Evolutionary conservation across 2,888 invertebrate species (phyloP).

Genomic region (Andricus curvator): DNA sequence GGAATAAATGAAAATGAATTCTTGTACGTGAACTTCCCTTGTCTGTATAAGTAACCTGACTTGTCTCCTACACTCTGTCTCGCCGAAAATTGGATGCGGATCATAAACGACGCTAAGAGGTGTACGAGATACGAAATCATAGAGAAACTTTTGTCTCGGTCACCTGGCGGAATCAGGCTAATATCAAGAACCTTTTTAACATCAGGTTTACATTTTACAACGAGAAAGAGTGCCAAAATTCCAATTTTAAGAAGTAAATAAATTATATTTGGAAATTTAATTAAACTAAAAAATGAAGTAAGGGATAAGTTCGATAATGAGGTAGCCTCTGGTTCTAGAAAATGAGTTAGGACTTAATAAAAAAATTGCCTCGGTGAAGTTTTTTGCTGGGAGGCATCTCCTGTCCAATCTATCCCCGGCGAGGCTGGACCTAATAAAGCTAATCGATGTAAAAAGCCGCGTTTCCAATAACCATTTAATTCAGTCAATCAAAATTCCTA

Average conservation of each 20-base stretch:
- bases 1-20: background rate
- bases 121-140: constrained; percentile 57
- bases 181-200: background rate
- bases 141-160: background rate
- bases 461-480: constrained; percentile 77
- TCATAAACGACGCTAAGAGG: constrained; percentile 49
- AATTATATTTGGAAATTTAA: background rate
- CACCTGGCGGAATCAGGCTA: background rate
- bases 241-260: background rate
- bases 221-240: background rate
- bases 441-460: constrained; percentile 67
- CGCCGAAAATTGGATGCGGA: constrained; percentile 44
- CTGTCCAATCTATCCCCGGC: constrained; percentile 4
- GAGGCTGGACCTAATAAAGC: constrained; percentile 42
- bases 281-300: background rate
- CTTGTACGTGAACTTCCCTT: background rate
- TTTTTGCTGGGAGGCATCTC: constrained; percentile 44
- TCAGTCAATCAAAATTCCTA: constrained; percentile 78
- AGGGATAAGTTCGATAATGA: constrained; percentile 64
- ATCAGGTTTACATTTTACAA: background rate
- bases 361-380: constrained; percentile 66
- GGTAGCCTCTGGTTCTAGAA: constrained; percentile 65
- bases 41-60: background rate
- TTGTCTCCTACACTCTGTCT: constrained; percentile 16
- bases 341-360: constrained; percentile 70